phyloP scores from a whole-genome alignment of 2,888 invertebrate species.

The Anaspis maculata region DNA sequence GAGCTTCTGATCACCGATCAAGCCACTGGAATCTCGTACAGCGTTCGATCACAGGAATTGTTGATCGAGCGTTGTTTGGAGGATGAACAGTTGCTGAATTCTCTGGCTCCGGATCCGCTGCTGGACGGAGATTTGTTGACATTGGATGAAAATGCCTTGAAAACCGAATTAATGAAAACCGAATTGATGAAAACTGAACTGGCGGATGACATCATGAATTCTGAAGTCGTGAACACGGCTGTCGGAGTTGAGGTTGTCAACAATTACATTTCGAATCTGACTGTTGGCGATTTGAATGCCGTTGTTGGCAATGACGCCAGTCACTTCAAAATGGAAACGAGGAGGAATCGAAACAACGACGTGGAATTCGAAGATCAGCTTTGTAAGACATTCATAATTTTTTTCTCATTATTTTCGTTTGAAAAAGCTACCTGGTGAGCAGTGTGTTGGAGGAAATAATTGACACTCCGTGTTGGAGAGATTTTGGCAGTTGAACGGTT shows the following conservation, averaged over 20 bases:
- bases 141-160: constrained; percentile 34
- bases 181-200: too few species aligned
- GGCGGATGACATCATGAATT: constrained; percentile 24
- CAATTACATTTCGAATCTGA: constrained; percentile 24
- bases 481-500: too few species aligned
- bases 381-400: too few species aligned
- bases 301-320: constrained; percentile 6
- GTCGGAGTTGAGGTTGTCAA: too few species aligned
- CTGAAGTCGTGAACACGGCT: constrained; percentile 18
- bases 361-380: constrained; percentile 31
- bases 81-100: constrained; percentile 34
- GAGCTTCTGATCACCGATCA: constrained; percentile 41
- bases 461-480: too few species aligned
- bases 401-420: constrained; percentile 1
- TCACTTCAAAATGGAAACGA: constrained; percentile 19
- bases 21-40: constrained; percentile 34
- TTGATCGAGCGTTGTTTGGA: constrained; percentile 36
- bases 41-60: constrained; percentile 31
- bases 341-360: constrained; percentile 16
- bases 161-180: too few species aligned
- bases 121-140: constrained; percentile 33
- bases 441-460: too few species aligned
- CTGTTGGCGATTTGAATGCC: constrained; percentile 12
- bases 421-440: too few species aligned
- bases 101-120: constrained; percentile 30